Evolutionary conservation across 2,113 vertebrate species (phyloP).

Genomic region (Saiga tatarica): DNA sequence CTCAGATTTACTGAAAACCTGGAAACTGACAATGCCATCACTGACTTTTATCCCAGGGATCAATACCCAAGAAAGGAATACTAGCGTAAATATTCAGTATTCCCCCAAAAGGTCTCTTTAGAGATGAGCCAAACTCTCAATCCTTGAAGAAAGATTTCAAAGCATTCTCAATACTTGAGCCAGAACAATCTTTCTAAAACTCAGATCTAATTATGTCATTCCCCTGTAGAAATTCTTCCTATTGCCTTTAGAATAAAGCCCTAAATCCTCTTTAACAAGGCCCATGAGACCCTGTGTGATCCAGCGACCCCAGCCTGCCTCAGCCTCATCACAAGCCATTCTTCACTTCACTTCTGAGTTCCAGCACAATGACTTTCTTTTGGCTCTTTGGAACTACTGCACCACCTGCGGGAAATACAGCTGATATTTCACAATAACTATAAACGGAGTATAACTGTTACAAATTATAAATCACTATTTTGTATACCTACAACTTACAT

Average conservation of each 20-base stretch:
- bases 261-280: constrained; percentile 4
- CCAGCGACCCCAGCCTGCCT: too few species aligned
- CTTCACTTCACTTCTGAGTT: not conserved
- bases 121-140: not conserved
- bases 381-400: not conserved
- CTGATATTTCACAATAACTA: not conserved
- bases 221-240: constrained; percentile 21
- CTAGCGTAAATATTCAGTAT: not conserved
- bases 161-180: constrained; percentile 24
- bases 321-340: not conserved
- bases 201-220: not conserved
- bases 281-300: not conserved
- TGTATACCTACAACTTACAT: not conserved
- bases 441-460: not conserved
- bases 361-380: not conserved
- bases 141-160: not conserved
- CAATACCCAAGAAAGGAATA: not conserved
- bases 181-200: not conserved
- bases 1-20: not conserved
- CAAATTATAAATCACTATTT: not conserved
- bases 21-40: not conserved
- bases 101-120: not conserved
- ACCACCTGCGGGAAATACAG: not conserved
- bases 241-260: not conserved
- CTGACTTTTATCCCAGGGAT: not conserved